phyloP scores from a whole-genome alignment of 2,113 vertebrate genomes.

The Odocoileus virginianus region DNA sequence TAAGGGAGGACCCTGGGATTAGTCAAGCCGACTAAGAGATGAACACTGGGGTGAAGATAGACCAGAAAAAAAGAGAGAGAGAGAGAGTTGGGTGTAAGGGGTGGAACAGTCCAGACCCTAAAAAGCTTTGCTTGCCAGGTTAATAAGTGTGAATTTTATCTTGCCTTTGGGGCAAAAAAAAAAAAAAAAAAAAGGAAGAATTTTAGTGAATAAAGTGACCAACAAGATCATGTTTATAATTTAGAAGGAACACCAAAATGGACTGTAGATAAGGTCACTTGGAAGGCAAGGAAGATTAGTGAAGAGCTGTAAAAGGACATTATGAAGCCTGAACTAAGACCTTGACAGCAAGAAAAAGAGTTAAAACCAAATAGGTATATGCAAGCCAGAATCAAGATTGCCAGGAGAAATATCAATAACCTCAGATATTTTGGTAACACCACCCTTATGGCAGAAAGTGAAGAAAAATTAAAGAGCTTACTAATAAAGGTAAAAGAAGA shows the following conservation, averaged over 20 bases:
- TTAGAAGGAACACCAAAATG: background rate
- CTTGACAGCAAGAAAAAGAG: background rate
- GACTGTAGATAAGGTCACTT: background rate
- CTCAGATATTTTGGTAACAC: background rate
- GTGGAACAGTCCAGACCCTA: background rate
- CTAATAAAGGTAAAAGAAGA: background rate
- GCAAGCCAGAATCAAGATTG: background rate
- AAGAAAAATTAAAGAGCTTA: background rate
- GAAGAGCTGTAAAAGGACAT: background rate
- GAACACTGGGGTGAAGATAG: background rate
- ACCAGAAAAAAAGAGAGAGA: background rate
- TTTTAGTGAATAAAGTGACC: conserved; percentile 7
- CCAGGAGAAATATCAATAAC: background rate
- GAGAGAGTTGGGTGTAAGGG: background rate
- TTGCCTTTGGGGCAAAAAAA: conserved; percentile 9
- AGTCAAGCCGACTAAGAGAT: background rate
- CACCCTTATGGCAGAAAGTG: background rate
- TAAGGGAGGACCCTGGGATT: background rate
- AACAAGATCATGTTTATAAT: conserved; percentile 21
- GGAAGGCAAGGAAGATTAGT: conserved; percentile 1
- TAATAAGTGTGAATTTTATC: background rate
- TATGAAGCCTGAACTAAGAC: background rate
- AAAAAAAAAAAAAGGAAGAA: background rate
- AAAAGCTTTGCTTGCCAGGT: background rate
- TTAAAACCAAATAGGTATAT: background rate